Conservation (phyloP, 2,797 vertebrate genomes). For the Phoxinus dragarum region DNA sequence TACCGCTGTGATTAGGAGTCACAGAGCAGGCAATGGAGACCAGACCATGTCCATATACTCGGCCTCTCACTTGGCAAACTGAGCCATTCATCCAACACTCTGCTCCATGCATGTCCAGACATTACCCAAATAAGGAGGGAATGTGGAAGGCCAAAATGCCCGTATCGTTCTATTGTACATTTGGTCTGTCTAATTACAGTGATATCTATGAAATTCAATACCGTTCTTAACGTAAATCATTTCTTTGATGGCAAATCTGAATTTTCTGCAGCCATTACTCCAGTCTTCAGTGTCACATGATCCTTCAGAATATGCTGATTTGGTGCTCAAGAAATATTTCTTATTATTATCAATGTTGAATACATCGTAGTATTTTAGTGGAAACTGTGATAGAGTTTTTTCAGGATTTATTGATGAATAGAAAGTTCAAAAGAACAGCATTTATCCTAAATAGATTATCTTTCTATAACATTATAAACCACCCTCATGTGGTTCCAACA, state of each 20-base stretch:
- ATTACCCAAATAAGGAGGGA: slow-evolving; percentile 57
- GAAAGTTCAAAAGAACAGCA: background rate
- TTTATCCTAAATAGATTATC: background rate
- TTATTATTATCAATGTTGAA: background rate
- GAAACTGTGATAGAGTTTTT: background rate
- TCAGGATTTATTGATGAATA: background rate
- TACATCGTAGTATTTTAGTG: background rate
- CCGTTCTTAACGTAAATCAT: slow-evolving; percentile 8
- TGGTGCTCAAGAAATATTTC: background rate
- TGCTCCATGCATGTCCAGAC: slow-evolving; percentile 44
- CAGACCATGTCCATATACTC: slow-evolving; percentile 39
- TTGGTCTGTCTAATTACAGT: slow-evolving; percentile 7
- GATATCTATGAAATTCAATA: background rate
- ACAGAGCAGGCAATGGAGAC: slow-evolving; percentile 42
- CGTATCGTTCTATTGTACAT: background rate
- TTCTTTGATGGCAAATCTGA: slow-evolving; percentile 18
- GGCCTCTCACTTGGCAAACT: slow-evolving; percentile 47
- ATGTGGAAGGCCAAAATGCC: slow-evolving; percentile 38
- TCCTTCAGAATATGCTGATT: background rate
- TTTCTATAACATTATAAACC: background rate
- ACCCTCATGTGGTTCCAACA: background rate
- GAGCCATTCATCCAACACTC: slow-evolving; percentile 44
- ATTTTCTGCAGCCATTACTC: background rate
- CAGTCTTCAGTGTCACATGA: background rate
- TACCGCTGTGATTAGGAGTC: slow-evolving; percentile 48